Base-by-base conservation (phyloP, 2,113 vertebrate genomes). In the Mohoua ochrocephala region DNA sequence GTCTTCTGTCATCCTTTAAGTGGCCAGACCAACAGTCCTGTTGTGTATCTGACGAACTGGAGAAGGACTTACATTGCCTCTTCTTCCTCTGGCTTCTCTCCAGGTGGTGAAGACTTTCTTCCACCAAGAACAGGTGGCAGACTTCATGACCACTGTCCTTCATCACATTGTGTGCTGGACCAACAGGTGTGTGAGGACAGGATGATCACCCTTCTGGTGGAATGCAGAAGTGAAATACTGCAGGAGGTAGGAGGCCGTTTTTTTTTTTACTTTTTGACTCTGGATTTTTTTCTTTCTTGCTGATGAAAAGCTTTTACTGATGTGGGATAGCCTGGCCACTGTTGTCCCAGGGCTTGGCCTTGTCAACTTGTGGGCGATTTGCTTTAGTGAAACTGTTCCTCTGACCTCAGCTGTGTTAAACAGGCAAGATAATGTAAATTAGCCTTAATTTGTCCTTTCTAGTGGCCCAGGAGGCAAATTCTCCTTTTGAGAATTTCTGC, bases 111-210 rank as follows among this genome's bases (percentile, higher is more conserved):
- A 74, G 28, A 14, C 41, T 59, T 75, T 18, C 21, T 13, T 41
- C 31, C 8, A 22, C 13, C 13, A 45, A 41, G 28, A 6, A 33
- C 41, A 49, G 6, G 33, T 7, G 54, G 39, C 39, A 35, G 39
- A 24, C 13, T 35, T 56, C 19, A 9, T 22, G 28, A 20, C 5
- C 2, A 2, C 3, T 39, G 12, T 13, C 44, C 22, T 73, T 26
- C 5, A 5, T 11, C 21, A 6, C 39, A 7, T 2, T 41, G 24
- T 76, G 9, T 68, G 11, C 30, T 52, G 50, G 42, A 63, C 22
- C 1, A 4, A 28, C 2, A 8, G 8, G 22, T 33, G 3, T 30
- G 7, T 23, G n/a, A 65, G 31, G 17, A 28, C 2, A 11, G 47
- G 10, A 27, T 35, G 13, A 9, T 45, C 44, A 54, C 8, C 28